Base-by-base conservation (phyloP, 2,888 invertebrate species). In the Bellardia bayeri region DNA sequence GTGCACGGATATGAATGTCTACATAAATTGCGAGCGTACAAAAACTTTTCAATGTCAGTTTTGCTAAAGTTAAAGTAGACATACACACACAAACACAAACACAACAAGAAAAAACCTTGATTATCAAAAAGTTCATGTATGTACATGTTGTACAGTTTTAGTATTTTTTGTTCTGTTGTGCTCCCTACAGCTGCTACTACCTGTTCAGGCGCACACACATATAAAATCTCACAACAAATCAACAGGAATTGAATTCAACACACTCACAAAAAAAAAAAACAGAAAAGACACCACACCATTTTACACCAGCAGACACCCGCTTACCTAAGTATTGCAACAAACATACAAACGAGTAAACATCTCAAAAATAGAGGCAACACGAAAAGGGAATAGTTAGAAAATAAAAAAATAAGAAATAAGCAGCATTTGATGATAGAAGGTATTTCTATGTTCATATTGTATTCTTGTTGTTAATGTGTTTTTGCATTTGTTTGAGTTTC, bases 31-130 rank as follows among this genome's bases (percentile, higher is more conserved):
- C 11, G 13, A 42, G 40, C 23, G 23, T 9, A 66, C 16, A 68
- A 51, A 56, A 80, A 80, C 37, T 80, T 80, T 80, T 85, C 85
- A 85, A 85, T 85, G 85, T 80, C 85, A 85, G 74, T 54, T 80
- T 69, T 51, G 45, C n/a, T 63, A 63, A 68, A 63, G 51, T 78
- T 69, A 37, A 69, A 69, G 63, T 13, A 49, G 40, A 40, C 56
- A 49, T 2, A 37, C 11, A n/a, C n/a, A 68, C 33, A 58, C 14
- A 66, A 16, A 45, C 11, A 42, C 42, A 14, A 64, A 23, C 42
- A 37, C 16, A n/a, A 40, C 14, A 58, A 14, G 30, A 37, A 30
- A 58, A 66, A 75, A 75, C 80, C 85, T 85, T 85, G 85, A 80
- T 68, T 85, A 80, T 80, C 23, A 54, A 69, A 85, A 80, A 85